Evolutionary conservation across 2,888 invertebrate species (phyloP), one percentile per base, ranked within the genome.

Genomic region (Torymus tubicola): DNA sequence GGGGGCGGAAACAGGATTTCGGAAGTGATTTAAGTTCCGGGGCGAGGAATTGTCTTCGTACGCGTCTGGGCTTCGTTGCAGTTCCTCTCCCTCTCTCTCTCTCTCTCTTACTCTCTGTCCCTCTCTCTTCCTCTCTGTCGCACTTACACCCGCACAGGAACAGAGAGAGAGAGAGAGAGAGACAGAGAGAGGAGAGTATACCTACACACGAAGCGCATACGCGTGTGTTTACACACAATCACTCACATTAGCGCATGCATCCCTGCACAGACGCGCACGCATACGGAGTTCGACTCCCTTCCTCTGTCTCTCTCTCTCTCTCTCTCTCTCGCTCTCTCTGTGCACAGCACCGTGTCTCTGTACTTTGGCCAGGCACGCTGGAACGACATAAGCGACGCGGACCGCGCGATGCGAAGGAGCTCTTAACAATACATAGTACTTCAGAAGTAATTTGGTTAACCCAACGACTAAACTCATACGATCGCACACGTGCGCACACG

Each of bases 361-460:
- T 31, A 31, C 31, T 31, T 31, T 31, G 31, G 31, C 31, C 31
- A 31, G 31, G 31, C 3, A 61, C 13, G 52, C 42, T 31, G 14
- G 42, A 60, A 60, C 50, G 55, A 57, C 69, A 31, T 16, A 58
- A 70, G 50, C 60, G 16, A 31, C 42, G 21, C 64, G 52, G 58
- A 52, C 58, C 21, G 55, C 18, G 52, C 57, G 74, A 69, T 52
- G 74, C 57, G 69, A 72, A 77, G 72, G 67, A 68, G 72, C 81
- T 76, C 76, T 76, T 77, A 68, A 70, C 81, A 78, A 78, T 81
- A 78, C 78, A 74, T 78, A 69, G 70, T 67, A 81, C 81, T 81
- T 79, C 68, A 72, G 72, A 72, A 78, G 76, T 79, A 76, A 81
- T 79, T 81, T 79, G 81, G 81, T 79, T 81, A 81, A 76, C 76